Evolutionary conservation across 2,888 invertebrate species (phyloP).

Genomic region (Xylocampa areola): DNA sequence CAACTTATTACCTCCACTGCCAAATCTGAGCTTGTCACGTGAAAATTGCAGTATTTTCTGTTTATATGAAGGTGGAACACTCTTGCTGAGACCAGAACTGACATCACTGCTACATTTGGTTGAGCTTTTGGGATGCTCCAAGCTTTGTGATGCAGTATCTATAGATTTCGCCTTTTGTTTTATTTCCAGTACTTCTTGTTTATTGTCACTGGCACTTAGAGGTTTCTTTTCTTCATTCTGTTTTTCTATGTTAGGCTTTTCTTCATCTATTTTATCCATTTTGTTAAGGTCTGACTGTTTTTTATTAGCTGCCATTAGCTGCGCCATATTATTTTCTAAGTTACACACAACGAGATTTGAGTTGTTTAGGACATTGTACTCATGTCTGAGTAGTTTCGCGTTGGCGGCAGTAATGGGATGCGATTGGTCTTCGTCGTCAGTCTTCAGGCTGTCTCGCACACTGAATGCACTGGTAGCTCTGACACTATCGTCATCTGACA

Average conservation of each 20-base stretch:
- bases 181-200: conserved; percentile 62
- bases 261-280: conserved; percentile 86
- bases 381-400: conserved; percentile 83
- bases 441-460: conserved; percentile 85
- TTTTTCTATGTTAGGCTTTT: conserved; percentile 73
- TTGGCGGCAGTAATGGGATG: conserved; percentile 85
- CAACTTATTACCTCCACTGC: conserved; percentile 83
- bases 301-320: conserved; percentile 79
- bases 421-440: conserved; percentile 86
- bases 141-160: conserved; percentile 84
- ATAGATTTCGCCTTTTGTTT: conserved; percentile 77
- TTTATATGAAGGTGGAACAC: conserved; percentile 87
- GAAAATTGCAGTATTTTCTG: conserved; percentile 87
- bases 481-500: conserved; percentile 87
- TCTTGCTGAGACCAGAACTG: conserved; percentile 84
- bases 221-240: conserved; percentile 53
- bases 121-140: conserved; percentile 84
- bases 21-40: conserved; percentile 84
- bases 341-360: conserved; percentile 87
- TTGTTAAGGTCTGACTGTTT: conserved; percentile 78
- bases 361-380: conserved; percentile 86
- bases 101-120: conserved; percentile 83
- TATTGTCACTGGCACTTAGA: conserved; percentile 52
- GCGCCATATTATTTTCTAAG: conserved; percentile 87
- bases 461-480: conserved; percentile 87